Evolutionary conservation across 2,113 vertebrate genomes (phyloP).

Genomic region (Rhizomys pruinosus): DNA sequence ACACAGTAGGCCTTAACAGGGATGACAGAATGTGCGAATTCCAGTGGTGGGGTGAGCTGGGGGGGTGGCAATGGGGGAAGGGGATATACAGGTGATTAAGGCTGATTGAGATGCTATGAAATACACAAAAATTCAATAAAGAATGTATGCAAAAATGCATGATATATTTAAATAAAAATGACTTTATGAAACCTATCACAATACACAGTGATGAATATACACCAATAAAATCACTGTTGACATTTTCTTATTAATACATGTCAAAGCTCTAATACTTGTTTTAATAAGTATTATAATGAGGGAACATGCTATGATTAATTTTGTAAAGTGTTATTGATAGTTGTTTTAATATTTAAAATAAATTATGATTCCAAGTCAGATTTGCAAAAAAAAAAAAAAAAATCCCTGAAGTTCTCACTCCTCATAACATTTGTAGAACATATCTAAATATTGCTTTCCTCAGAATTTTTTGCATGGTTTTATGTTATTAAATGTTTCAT

Average conservation of each 20-base stretch:
- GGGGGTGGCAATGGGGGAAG: too few relatives aligned
- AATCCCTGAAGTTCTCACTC: background rate
- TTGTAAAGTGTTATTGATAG: background rate
- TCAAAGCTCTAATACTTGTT: background rate
- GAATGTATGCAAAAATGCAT: too few relatives aligned
- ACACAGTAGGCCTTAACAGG: too few relatives aligned
- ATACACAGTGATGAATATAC: background rate
- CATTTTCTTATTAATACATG: background rate
- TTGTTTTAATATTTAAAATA: background rate
- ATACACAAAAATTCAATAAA: too few relatives aligned
- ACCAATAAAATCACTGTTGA: background rate
- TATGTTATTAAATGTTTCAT: constrained; percentile 3
- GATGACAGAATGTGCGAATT: too few relatives aligned
- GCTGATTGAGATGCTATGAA: too few relatives aligned
- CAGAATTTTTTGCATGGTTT: background rate
- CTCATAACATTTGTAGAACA: background rate
- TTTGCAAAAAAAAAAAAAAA: background rate
- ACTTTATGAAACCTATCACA: background rate
- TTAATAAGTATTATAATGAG: background rate
- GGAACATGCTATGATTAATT: background rate
- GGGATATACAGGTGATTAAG: too few relatives aligned
- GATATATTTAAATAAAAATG: background rate
- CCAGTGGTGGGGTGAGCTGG: too few relatives aligned
- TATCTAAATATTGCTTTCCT: background rate
- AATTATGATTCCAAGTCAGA: background rate